These are phyloP conservation scores for Chondrilla cf. caribensis DNA, from an alignment of 37 sponge, comb jelly and placozoan genomes.

Conservation along the genomic window DNA sequence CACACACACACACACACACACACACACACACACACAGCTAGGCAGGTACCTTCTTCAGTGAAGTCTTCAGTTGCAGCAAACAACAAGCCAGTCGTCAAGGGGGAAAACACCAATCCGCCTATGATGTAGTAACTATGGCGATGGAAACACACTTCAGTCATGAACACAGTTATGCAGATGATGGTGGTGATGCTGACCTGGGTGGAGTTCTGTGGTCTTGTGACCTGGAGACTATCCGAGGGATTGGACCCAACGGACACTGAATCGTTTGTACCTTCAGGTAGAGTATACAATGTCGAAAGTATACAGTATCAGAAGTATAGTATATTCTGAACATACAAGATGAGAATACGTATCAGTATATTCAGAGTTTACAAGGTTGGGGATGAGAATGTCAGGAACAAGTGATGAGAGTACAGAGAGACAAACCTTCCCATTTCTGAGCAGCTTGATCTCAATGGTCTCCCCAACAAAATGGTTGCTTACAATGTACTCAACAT, in stretches of 20 bases:
- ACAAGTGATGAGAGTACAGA: neutral
- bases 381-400: neutral
- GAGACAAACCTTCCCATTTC: neutral
- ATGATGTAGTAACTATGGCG: slow-evolving; percentile 1
- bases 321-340: too few species aligned
- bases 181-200: neutral
- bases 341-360: too few species aligned
- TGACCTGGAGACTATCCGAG: neutral
- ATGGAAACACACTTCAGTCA: neutral
- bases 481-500: slow-evolving; percentile 2
- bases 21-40: too few species aligned
- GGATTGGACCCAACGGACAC: slow-evolving; percentile 12
- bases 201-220: slow-evolving; percentile 5
- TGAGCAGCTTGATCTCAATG: neutral
- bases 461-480: slow-evolving; percentile 13
- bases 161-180: too few species aligned
- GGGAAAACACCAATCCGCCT: slow-evolving; percentile 25
- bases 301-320: too few species aligned
- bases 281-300: too few species aligned
- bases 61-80: slow-evolving; percentile 10
- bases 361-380: too few species aligned
- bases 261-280: neutral
- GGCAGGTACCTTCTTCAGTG: slow-evolving; percentile 12
- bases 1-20: too few species aligned
- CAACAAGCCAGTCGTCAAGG: neutral